Evolutionary conservation across 2,888 invertebrate species (phyloP), one percentile per base, ranked within the genome.

Genomic region (Achlya flavicornis): DNA sequence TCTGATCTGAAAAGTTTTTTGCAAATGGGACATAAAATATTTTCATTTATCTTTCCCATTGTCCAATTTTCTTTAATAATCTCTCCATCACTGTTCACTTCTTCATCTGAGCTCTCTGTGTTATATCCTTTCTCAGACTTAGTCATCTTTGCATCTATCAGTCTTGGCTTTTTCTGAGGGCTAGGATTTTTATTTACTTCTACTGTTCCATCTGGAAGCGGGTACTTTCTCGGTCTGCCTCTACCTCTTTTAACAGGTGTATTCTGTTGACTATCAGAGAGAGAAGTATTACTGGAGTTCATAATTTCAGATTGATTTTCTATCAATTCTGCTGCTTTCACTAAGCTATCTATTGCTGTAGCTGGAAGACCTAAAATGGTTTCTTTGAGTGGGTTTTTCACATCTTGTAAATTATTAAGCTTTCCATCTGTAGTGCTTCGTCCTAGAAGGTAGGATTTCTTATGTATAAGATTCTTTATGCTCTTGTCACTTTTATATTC

Each of bases 11-110:
- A 94, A 26, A 93, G 76, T 79, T 94, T 94, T 68, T 86, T 87
- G 67, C 94, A 94, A 67, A 94, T 94, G 11, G 94, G 94, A 68
- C 94, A 94, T 26, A 93, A 87, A 58, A 94, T 93, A 67, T 93
- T 92, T 75, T 94, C 93, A 75, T 94, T 92, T 58, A 94, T 94
- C 84, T 93, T 94, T n/a, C 94, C 94, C 92, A 93, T 92, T 2
- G 93, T 93, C 93, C 93, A 93, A 76, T 93, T 93, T 81, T 91
- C 92, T 78, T 84, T 86, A 7, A 92, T 78, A 10, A 89, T 81
- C 76, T 81, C 88, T 41, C 81, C 86, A 32, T 82, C 84, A 64
- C 77, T 83, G 62, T 77, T 81, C 5, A 79, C 77, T 19, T 85
- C 83, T 19, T 85, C 86, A 60, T 87, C 90, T 41, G 82, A 84